These are phyloP conservation scores for Drosophila tanythrix DNA, from an alignment of 2,888 invertebrate species.

Conservation along the genomic window DNA sequence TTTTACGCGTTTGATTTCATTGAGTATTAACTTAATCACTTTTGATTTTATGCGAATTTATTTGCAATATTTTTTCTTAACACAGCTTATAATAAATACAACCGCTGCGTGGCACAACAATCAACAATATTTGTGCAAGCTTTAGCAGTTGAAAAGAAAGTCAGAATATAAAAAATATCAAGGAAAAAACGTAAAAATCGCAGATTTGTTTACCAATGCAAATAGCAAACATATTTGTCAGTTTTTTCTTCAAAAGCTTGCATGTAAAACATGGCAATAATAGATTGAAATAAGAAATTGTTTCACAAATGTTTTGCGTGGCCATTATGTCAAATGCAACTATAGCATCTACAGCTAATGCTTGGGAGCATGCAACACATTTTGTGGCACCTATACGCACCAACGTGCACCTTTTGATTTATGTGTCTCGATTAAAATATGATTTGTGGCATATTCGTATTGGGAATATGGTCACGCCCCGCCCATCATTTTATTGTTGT, in stretches of 20 bases:
- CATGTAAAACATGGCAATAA: neutral
- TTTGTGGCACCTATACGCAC: conserved; percentile 10
- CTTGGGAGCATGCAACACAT: conserved; percentile 55
- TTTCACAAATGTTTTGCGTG: conserved; percentile 25
- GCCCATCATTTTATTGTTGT: conserved; percentile 42
- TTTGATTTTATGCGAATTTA: neutral
- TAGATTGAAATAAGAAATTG: neutral
- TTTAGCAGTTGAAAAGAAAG: neutral
- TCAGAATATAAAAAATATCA: neutral
- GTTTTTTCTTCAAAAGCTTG: neutral
- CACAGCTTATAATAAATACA: neutral
- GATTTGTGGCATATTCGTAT: conserved; percentile 77
- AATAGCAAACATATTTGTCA: neutral
- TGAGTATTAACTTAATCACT: neutral
- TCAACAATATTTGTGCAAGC: neutral
- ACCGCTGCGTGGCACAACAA: neutral
- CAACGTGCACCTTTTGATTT: conserved; percentile 68
- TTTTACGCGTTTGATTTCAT: neutral
- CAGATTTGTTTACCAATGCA: neutral
- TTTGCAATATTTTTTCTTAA: neutral
- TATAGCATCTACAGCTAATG: conserved; percentile 44
- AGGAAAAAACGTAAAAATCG: neutral
- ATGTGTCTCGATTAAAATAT: conserved; percentile 79
- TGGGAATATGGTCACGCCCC: conserved; percentile 46
- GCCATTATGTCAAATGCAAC: conserved; percentile 53